A percentile compares a stretch with the other conserved stretches of the same genome.
Conservation (phyloP, 2,888 invertebrate genomes). For the Machimus atricapillus region DNA sequence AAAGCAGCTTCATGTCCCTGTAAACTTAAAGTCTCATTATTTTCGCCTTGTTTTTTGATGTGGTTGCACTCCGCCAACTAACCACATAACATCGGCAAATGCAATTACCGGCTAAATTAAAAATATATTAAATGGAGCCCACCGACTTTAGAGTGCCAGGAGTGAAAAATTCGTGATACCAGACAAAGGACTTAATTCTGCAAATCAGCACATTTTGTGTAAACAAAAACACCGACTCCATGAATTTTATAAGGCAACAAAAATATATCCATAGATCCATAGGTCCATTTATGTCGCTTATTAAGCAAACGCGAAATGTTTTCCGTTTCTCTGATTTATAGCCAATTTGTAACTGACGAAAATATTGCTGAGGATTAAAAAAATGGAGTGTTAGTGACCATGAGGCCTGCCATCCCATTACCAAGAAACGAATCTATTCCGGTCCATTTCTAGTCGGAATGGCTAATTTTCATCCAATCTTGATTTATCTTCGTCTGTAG, state of each 20-base stretch:
- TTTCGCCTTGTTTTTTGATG: background rate
- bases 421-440: background rate
- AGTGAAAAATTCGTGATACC: background rate
- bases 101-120: background rate
- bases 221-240: background rate
- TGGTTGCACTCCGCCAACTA: background rate
- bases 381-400: background rate
- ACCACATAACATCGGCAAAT: background rate
- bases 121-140: background rate
- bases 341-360: background rate
- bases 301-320: conserved; percentile 4
- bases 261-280: background rate
- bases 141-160: background rate
- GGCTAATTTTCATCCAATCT: background rate
- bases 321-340: background rate
- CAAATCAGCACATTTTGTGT: background rate
- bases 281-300: background rate
- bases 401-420: background rate
- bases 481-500: background rate
- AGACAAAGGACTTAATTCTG: background rate
- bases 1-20: background rate
- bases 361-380: background rate
- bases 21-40: background rate
- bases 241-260: background rate
- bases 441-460: background rate